A percentile compares a stretch with the other conserved stretches of the same genome.
phyloP scores from a whole-genome alignment of 2,797 vertebrate genomes.

The Xerus rutilus region DNA sequence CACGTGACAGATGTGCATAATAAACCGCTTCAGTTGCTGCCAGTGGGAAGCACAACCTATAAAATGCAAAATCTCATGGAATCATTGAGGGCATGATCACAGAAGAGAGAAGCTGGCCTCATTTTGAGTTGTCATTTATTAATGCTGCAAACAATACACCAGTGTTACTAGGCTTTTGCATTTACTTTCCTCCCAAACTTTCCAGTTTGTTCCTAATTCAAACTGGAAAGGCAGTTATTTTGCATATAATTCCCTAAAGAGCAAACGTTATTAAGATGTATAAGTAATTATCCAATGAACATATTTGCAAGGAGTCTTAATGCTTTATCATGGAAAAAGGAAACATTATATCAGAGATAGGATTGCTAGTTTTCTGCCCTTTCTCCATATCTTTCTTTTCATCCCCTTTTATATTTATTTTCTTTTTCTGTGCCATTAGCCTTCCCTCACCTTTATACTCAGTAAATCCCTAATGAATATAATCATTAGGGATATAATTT shows the following conservation, averaged over 20 bases:
- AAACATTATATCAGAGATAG: conserved; percentile 23
- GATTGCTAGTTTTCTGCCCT: background rate
- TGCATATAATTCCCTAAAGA: conserved; percentile 13
- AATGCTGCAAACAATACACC: conserved; percentile 76
- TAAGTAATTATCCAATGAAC: conserved; percentile 3
- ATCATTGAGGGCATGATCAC: conserved; percentile 81
- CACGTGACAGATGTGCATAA: conserved; percentile 88
- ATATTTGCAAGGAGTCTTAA: conserved; percentile 33
- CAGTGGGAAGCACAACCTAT: conserved; percentile 86
- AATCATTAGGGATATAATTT: background rate
- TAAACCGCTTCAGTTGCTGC: conserved; percentile 87
- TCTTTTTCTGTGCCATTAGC: conserved; percentile 33
- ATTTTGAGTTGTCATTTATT: conserved; percentile 76
- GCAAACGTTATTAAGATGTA: conserved; percentile 40
- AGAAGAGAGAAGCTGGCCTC: conserved; percentile 76
- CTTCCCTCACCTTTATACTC: background rate
- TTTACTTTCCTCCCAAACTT: conserved; percentile 67
- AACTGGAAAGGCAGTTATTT: conserved; percentile 53
- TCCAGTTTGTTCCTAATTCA: conserved; percentile 52
- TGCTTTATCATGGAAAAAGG: conserved; percentile 29
- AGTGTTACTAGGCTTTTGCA: conserved; percentile 77
- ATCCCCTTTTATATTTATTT: background rate
- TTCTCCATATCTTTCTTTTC: background rate
- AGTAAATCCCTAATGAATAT: conserved; percentile 24
- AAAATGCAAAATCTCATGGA: conserved; percentile 82